Percentiles rank a stretch among this genome's conserved stretches.
phyloP scores from a whole-genome alignment of 2,113 vertebrate species.

The Chionodraco myersi region DNA sequence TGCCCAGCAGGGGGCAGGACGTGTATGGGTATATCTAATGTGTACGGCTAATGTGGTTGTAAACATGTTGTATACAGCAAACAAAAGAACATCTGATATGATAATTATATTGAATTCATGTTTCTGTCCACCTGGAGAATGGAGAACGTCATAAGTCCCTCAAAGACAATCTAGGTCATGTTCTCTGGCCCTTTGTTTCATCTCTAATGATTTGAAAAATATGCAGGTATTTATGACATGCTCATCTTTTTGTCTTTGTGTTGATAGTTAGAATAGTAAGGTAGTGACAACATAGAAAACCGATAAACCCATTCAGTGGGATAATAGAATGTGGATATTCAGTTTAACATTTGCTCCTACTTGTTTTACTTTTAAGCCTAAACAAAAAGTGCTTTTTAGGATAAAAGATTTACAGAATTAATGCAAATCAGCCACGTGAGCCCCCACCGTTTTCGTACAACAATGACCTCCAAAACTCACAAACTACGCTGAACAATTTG shows the following conservation, averaged over 20 bases:
- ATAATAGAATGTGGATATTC: neutral
- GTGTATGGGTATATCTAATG: neutral
- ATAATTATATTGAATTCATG: neutral
- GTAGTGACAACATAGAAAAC: neutral
- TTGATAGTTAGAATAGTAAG: neutral
- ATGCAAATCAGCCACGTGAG: no score
- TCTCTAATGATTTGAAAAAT: neutral
- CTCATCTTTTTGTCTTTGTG: neutral
- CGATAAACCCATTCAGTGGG: neutral
- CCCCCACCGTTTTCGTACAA: no score
- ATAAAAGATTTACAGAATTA: no score
- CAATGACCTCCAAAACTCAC: no score
- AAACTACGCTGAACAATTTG: no score
- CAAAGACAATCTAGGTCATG: neutral
- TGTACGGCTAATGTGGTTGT: neutral
- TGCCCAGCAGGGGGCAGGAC: slow-evolving; percentile 27
- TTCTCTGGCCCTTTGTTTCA: slow-evolving; percentile 1
- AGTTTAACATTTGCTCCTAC: neutral
- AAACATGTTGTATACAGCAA: neutral
- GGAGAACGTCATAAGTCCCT: neutral
- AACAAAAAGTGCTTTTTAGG: no score
- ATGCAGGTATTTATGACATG: neutral
- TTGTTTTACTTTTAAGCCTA: neutral
- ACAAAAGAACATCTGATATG: neutral
- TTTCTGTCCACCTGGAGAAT: neutral